phyloP scores from a whole-genome alignment of 2,888 invertebrate species.

The Mimumesa dahlbomi region DNA sequence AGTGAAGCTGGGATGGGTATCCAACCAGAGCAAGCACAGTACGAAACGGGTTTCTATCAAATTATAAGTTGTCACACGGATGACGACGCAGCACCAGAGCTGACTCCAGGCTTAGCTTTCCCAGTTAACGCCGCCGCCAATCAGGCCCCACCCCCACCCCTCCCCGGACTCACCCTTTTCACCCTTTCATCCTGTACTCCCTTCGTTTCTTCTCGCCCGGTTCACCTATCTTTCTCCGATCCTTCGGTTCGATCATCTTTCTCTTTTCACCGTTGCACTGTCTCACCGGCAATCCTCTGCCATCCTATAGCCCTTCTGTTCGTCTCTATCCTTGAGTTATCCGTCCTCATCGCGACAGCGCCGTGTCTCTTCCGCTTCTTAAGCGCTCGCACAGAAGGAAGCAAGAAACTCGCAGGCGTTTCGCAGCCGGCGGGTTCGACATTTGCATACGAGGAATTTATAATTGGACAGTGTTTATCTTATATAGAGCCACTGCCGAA shows the following conservation, averaged over 20 bases:
- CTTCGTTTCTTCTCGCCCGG: slow-evolving; percentile 29
- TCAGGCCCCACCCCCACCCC: slow-evolving; percentile 63
- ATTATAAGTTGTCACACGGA: slow-evolving; percentile 76
- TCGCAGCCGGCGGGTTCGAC: slow-evolving; percentile 44
- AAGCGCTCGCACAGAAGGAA: slow-evolving; percentile 56
- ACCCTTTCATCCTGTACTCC: slow-evolving; percentile 33
- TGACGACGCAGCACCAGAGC: slow-evolving; percentile 69
- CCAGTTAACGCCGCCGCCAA: slow-evolving; percentile 73
- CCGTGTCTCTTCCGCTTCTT: slow-evolving; percentile 61
- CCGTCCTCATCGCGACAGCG: slow-evolving; percentile 24
- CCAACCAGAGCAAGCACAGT: slow-evolving; percentile 57
- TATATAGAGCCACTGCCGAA: slow-evolving; percentile 46
- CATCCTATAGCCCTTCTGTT: neutral
- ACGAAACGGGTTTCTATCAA: slow-evolving; percentile 71
- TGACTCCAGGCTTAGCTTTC: slow-evolving; percentile 68
- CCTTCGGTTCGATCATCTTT: slow-evolving; percentile 36
- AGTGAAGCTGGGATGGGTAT: slow-evolving; percentile 46
- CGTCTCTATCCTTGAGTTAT: slow-evolving; percentile 9
- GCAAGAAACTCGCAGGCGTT: slow-evolving; percentile 47
- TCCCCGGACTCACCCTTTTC: slow-evolving; percentile 36
- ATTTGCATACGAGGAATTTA: slow-evolving; percentile 71
- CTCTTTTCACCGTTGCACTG: slow-evolving; percentile 5
- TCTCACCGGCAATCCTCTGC: neutral
- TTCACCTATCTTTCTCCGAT: slow-evolving; percentile 33
- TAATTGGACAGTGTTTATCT: slow-evolving; percentile 71